Conservation (phyloP, 2,797 vertebrate species). For the Acrossocheilus fasciatus region DNA sequence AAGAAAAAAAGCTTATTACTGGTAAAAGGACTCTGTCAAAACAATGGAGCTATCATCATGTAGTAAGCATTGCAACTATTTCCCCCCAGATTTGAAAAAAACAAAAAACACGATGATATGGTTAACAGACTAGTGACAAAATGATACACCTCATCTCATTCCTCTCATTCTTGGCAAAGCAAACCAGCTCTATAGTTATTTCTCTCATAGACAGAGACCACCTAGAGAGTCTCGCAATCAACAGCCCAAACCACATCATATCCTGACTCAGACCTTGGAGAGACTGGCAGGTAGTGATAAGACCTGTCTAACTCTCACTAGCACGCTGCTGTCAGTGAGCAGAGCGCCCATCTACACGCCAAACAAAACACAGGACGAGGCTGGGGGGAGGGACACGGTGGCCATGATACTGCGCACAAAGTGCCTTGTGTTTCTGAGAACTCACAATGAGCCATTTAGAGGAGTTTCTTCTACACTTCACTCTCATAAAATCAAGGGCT, state of each 20-base stretch:
- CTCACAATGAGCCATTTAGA: conserved; percentile 25
- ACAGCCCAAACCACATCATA: conserved; percentile 28
- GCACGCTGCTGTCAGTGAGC: background rate
- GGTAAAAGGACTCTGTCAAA: background rate
- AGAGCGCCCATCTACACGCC: background rate
- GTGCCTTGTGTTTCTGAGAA: conserved; percentile 35
- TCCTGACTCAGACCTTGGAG: conserved; percentile 37
- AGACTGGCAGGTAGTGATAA: conserved; percentile 52
- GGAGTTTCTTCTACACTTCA: background rate
- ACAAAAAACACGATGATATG: too few relatives aligned
- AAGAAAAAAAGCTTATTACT: background rate
- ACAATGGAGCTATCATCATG: background rate
- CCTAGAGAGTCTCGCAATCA: background rate
- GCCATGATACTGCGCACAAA: conserved; percentile 17
- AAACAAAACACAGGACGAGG: conserved; percentile 35
- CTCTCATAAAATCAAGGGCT: conserved; percentile 1
- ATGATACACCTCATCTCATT: conserved; percentile 19
- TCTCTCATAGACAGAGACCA: conserved; percentile 11
- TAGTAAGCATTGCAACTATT: background rate
- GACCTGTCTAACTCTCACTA: background rate
- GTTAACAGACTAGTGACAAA: background rate
- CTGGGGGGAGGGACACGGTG: background rate
- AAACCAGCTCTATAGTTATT: conserved; percentile 13
- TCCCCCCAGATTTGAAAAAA: background rate
- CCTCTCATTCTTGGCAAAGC: conserved; percentile 3